These are phyloP conservation scores for Epinotia nisella DNA, from an alignment of 2,888 invertebrate genomes.

Conservation along the genomic window DNA sequence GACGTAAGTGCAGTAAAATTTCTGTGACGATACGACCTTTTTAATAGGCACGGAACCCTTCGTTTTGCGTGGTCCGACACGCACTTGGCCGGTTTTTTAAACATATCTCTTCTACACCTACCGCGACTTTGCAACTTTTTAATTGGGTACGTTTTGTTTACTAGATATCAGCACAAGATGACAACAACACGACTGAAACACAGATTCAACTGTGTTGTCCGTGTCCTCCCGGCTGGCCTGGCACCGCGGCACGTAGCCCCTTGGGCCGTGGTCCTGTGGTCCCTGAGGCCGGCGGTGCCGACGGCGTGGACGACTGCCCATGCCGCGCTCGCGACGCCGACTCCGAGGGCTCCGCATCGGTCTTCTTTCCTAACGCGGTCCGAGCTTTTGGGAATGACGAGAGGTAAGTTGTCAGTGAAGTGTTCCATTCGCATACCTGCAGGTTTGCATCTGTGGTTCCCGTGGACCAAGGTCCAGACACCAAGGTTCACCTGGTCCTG, in stretches of 20 bases:
- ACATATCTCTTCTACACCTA: neutral
- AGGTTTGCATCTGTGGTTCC: neutral
- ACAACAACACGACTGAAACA: slow-evolving; percentile 51
- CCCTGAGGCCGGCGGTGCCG: neutral
- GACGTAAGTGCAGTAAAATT: too few relatives aligned
- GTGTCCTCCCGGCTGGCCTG: slow-evolving; percentile 54
- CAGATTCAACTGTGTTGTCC: slow-evolving; percentile 65
- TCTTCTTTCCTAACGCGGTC: slow-evolving; percentile 60
- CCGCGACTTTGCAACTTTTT: too few relatives aligned
- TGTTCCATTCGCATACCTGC: too few relatives aligned
- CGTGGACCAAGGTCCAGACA: neutral
- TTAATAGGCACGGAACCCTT: too few relatives aligned
- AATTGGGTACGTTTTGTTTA: slow-evolving; percentile 33
- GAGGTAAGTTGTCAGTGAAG: slow-evolving; percentile 53
- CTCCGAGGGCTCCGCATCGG: slow-evolving; percentile 65
- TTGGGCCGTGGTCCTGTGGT: neutral
- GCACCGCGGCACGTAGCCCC: neutral
- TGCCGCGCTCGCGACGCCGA: slow-evolving; percentile 60
- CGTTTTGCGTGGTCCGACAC: too few relatives aligned
- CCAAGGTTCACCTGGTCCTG: neutral
- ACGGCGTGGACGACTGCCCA: slow-evolving; percentile 59
- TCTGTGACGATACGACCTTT: too few relatives aligned
- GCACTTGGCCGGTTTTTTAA: too few relatives aligned
- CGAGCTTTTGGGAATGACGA: slow-evolving; percentile 55
- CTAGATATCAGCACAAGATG: slow-evolving; percentile 63